Conservation (phyloP, 1,140 invertebrate species). For the Drosophila funebris region DNA sequence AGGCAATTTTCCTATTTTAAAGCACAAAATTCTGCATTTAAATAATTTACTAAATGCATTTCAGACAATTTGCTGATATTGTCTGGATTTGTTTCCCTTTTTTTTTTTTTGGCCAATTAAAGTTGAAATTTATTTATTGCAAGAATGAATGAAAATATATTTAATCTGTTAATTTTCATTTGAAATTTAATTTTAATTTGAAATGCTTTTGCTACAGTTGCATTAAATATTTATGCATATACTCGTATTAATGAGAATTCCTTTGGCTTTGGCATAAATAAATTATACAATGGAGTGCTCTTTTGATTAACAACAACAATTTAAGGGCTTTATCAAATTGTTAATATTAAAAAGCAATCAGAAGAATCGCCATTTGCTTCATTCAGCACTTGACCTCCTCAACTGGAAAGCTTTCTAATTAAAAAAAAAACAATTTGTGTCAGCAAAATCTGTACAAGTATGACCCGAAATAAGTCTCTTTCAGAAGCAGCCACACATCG, state of each 20-base stretch:
- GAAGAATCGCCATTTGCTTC: background rate
- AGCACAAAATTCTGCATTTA: too few relatives aligned
- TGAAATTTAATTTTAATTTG: too few relatives aligned
- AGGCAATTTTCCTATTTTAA: too few relatives aligned
- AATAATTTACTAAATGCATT: too few relatives aligned
- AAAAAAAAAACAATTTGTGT: constrained; percentile 19
- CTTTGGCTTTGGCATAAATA: background rate
- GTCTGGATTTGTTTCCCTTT: too few relatives aligned
- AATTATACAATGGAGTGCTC: background rate
- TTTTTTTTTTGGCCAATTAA: too few relatives aligned
- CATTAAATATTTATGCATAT: background rate
- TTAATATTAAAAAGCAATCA: background rate
- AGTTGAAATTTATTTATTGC: too few relatives aligned
- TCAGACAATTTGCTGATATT: too few relatives aligned
- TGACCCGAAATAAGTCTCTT: background rate
- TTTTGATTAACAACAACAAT: background rate
- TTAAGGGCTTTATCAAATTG: background rate
- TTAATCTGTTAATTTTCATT: too few relatives aligned
- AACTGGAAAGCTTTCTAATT: constrained; percentile 3
- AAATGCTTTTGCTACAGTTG: too few relatives aligned
- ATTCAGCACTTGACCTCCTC: too few relatives aligned
- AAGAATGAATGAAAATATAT: too few relatives aligned
- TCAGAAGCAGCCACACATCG: background rate
- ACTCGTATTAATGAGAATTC: background rate
- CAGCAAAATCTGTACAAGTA: background rate